Evolutionary conservation across 2,113 vertebrate species (phyloP).

Genomic region (Jaculus jaculus): DNA sequence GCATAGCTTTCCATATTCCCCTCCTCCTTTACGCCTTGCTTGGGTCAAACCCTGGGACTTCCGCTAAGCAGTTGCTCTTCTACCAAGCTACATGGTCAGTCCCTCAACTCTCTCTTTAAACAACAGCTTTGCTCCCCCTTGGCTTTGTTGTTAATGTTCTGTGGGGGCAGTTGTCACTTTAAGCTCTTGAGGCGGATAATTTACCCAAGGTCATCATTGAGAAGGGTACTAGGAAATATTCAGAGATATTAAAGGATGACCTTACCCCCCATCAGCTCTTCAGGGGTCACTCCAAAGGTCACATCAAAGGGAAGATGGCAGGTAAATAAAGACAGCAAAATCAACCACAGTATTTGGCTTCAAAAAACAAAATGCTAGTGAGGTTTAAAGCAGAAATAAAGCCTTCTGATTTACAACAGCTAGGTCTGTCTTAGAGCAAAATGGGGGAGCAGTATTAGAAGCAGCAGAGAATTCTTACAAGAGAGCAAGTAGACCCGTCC

Average conservation of each 20-base stretch:
- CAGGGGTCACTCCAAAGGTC: background rate
- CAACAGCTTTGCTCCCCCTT: background rate
- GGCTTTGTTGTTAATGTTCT: background rate
- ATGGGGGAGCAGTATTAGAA: background rate
- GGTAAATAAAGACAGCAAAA: background rate
- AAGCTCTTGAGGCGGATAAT: background rate
- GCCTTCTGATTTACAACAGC: background rate
- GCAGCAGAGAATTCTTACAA: background rate
- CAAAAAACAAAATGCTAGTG: background rate
- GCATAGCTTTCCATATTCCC: background rate
- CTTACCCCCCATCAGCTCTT: background rate
- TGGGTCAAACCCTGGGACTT: background rate
- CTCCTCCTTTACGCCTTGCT: background rate
- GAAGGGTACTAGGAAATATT: constrained; percentile 12
- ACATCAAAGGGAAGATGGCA: background rate
- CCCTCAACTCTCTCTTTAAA: background rate
- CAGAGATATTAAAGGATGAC: background rate
- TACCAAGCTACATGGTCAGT: background rate
- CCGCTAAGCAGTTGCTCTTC: no score
- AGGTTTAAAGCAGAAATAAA: background rate
- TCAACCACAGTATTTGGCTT: background rate
- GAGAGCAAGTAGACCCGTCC: background rate
- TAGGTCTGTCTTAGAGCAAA: background rate
- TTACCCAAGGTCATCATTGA: background rate
- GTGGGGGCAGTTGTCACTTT: background rate